These are phyloP conservation scores for Gerris buenoi DNA, from an alignment of 1,140 invertebrate species.

Conservation along the genomic window DNA sequence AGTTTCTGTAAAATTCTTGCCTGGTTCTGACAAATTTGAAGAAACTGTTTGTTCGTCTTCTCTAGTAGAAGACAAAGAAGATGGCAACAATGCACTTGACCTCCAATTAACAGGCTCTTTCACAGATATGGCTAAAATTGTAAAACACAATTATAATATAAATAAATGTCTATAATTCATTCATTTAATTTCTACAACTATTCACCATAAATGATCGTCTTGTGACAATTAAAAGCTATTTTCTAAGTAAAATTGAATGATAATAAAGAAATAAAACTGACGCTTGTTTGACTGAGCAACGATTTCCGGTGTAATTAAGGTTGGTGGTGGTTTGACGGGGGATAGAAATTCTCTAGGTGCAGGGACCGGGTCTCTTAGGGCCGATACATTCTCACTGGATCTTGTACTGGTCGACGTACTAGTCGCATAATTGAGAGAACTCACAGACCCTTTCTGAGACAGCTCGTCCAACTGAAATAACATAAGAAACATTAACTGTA, in stretches of 20 bases:
- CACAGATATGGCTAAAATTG: no score
- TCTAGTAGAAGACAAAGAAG: not conserved
- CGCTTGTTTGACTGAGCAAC: no score
- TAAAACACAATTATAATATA: no score
- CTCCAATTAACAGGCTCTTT: not conserved
- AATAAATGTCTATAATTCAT: no score
- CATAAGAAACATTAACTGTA: no score
- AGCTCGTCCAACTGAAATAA: conserved; percentile 57
- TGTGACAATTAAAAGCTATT: no score
- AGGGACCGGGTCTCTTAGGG: not conserved
- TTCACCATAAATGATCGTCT: no score
- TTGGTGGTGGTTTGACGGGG: not conserved
- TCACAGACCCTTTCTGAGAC: conserved; percentile 72
- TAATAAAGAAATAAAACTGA: no score
- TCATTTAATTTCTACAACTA: no score
- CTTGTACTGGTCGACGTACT: not conserved
- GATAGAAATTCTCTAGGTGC: no score
- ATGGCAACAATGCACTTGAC: not conserved
- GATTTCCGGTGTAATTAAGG: no score
- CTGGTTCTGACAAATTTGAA: not conserved
- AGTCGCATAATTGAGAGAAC: conserved; percentile 46
- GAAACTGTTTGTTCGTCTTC: not conserved
- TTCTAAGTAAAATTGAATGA: no score
- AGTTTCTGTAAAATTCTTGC: not conserved
- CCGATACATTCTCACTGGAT: not conserved